A percentile compares a stretch with the other conserved stretches of the same genome.
Conservation (phyloP, 2,888 invertebrate species). For the Panorpa germanica region DNA sequence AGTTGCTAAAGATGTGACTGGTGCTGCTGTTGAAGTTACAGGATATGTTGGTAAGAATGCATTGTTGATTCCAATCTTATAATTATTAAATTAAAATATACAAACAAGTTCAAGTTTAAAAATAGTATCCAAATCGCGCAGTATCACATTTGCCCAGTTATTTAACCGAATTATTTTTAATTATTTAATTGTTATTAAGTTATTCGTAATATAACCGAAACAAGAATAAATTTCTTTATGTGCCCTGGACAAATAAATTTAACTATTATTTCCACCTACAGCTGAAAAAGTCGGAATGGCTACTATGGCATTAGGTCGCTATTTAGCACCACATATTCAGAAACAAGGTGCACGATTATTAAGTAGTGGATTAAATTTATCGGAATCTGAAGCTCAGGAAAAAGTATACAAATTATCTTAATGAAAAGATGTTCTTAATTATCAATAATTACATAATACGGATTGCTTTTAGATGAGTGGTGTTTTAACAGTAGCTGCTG, state of each 20-base stretch:
- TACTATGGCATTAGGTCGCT: constrained; percentile 43
- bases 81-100: neutral
- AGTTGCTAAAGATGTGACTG: constrained; percentile 44
- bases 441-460: too few relatives aligned
- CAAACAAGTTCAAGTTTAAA: too few relatives aligned
- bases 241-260: neutral
- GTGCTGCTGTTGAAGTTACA: constrained; percentile 46
- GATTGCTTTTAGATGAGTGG: constrained; percentile 22
- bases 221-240: too few relatives aligned
- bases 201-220: too few relatives aligned
- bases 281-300: constrained; percentile 42
- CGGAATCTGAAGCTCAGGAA: constrained; percentile 29
- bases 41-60: constrained; percentile 23
- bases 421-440: too few relatives aligned
- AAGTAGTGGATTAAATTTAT: constrained; percentile 32
- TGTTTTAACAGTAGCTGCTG: constrained; percentile 44
- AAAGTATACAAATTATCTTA: constrained; percentile 21
- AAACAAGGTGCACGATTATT: constrained; percentile 38
- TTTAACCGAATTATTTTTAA: too few relatives aligned
- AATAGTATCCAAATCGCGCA: too few relatives aligned
- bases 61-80: neutral
- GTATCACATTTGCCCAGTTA: too few relatives aligned
- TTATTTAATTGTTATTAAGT: too few relatives aligned
- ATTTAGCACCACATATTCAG: constrained; percentile 47
- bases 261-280: constrained; percentile 14